Evolutionary conservation across 2,113 vertebrate species (phyloP), one percentile per base, ranked within the genome.

Genomic region (Natator depressus): DNA sequence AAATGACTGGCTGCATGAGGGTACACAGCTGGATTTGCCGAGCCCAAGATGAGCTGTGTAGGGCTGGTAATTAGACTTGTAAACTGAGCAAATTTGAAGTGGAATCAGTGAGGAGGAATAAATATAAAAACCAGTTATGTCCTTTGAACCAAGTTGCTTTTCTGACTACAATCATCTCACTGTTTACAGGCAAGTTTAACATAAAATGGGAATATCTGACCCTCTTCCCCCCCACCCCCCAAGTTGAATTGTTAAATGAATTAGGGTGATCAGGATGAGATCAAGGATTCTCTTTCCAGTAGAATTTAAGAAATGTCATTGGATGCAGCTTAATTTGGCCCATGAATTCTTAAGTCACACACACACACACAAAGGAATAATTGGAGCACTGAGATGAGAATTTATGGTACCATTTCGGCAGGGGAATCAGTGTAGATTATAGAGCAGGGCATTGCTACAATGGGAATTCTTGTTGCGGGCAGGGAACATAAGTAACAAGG

Each of bases 91-190:
- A 88, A 79, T 97, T 96, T 97, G 96, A 97, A 95, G 95, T 93
- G 88, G 96, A 95, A 97, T 96, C 95, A 95, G 95, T 76, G 89
- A 97, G 47, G 82, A 38, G 80, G 94, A 97, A 97, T 96, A 97
- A 97, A 97, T 96, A 97, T 2, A 78, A 97, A 97, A 97, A 96
- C 57, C 95, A 96, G 95, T 97, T 97, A 97, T 95, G 90, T 94
- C 94, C 94, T 96, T 95, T 96, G 94, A 96, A 89, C 90, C 81
- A 88, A 96, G 89, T 82, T 93, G 88, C 92, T 96, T 95, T 88
- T 80, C 86, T 84, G 85, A 95, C 95, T 90, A 89, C 85, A 93
- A 93, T 91, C 93, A 96, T 50, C 90, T 97, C 88, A 87, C 91
- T 5, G 3, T 69, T 69, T 86, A 94, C 47, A 49, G 87, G 93